A percentile compares a stretch with the other conserved stretches of the same genome.
phyloP scores from a whole-genome alignment of 2,888 invertebrate species.

The Polymixis flavicincta region DNA sequence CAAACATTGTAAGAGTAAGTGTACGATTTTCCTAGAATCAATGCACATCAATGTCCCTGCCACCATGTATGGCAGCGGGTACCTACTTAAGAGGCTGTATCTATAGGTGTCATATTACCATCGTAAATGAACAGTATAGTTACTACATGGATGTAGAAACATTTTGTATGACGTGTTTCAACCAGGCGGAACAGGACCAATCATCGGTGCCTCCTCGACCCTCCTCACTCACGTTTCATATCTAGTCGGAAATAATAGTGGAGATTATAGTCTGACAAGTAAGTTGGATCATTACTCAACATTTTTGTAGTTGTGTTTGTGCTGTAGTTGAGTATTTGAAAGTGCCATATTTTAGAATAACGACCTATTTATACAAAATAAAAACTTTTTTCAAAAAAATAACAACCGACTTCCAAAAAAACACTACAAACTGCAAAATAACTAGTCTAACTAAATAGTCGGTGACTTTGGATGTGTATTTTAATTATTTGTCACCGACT shows the following conservation, averaged over 20 bases:
- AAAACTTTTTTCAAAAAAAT: no score
- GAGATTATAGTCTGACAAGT: slow-evolving; percentile 35
- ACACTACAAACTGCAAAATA: no score
- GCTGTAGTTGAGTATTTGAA: slow-evolving; percentile 17
- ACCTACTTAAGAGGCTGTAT: neutral
- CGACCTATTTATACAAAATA: no score
- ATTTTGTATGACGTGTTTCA: neutral
- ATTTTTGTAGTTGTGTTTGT: slow-evolving; percentile 1
- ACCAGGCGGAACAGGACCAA: slow-evolving; percentile 8
- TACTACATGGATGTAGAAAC: slow-evolving; percentile 6
- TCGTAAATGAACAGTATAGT: neutral
- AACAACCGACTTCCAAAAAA: no score
- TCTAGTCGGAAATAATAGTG: slow-evolving; percentile 40
- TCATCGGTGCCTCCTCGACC: slow-evolving; percentile 38
- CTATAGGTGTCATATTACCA: neutral
- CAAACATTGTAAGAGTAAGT: no score
- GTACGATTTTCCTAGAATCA: no score
- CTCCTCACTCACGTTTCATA: slow-evolving; percentile 48
- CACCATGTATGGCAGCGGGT: no score
- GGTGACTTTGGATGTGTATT: no score
- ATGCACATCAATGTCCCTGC: no score
- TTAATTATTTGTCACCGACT: no score
- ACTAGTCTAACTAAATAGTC: no score
- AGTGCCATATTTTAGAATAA: neutral
- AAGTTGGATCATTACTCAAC: slow-evolving; percentile 24